Conservation (phyloP, 1,140 invertebrate genomes). For the Littorina saxatilis region DNA sequence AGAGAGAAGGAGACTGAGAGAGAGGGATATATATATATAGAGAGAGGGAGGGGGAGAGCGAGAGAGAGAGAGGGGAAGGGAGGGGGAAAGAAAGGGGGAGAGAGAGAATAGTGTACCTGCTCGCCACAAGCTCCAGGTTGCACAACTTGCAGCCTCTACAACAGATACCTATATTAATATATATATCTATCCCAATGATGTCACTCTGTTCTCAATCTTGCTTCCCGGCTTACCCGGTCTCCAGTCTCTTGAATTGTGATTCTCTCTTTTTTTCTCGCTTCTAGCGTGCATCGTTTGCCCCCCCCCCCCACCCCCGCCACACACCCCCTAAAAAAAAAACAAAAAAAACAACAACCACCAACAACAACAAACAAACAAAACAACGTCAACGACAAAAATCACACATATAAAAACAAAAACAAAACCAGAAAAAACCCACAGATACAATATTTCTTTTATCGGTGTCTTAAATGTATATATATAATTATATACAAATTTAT, state of each 20-base stretch:
- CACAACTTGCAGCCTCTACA: neutral
- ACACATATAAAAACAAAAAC: neutral
- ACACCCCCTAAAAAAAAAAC: neutral
- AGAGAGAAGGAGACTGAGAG: neutral
- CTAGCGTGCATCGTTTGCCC: neutral
- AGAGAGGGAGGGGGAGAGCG: no score
- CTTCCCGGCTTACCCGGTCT: neutral
- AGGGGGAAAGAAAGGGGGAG: neutral
- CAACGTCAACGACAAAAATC: neutral
- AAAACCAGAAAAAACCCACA: neutral
- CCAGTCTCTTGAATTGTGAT: neutral
- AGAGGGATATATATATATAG: no score
- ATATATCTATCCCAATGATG: no score
- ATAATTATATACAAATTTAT: no score
- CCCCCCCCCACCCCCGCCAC: neutral
- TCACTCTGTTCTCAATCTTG: neutral
- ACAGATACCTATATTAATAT: no score
- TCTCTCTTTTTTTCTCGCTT: no score
- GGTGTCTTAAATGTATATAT: no score
- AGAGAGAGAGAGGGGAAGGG: neutral
- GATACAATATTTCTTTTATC: no score
- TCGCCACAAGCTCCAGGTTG: neutral
- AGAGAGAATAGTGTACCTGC: neutral
- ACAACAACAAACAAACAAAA: slow-evolving; percentile 1
- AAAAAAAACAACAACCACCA: neutral